These are phyloP conservation scores for Meganola albula DNA, from an alignment of 2,888 invertebrate genomes.

Conservation along the genomic window DNA sequence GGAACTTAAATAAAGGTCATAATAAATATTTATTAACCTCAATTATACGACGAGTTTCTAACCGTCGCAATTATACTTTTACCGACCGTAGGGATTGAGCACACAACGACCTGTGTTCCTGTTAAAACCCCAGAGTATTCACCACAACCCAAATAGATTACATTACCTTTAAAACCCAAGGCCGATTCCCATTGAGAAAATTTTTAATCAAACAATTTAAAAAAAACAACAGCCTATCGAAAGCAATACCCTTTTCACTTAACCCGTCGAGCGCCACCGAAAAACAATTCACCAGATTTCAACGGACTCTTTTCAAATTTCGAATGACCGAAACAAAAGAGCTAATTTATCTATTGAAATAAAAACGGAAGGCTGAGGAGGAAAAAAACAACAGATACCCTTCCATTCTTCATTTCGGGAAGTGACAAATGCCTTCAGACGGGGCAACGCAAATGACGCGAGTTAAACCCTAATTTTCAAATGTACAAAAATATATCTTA, in stretches of 20 bases:
- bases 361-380: conserved; percentile 30
- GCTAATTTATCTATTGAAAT: conserved; percentile 46
- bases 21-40: too few species aligned
- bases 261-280: conserved; percentile 22
- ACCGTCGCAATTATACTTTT: too few species aligned
- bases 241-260: conserved; percentile 23
- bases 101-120: background rate
- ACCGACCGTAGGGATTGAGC: too few species aligned
- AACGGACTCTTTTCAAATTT: conserved; percentile 40
- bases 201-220: conserved; percentile 21
- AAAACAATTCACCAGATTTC: conserved; percentile 28
- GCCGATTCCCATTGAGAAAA: conserved; percentile 17
- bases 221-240: conserved; percentile 20
- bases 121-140: background rate
- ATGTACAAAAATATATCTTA: conserved; percentile 14
- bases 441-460: conserved; percentile 32
- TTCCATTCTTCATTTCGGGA: conserved; percentile 35
- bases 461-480: conserved; percentile 42
- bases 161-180: conserved; percentile 13
- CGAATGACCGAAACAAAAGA: conserved; percentile 38
- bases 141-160: background rate
- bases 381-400: conserved; percentile 34
- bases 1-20: too few species aligned
- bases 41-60: too few species aligned
- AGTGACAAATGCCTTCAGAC: conserved; percentile 39